Evolutionary conservation across 2,113 vertebrate species (phyloP).

Genomic region (Vanacampus margaritifer): DNA sequence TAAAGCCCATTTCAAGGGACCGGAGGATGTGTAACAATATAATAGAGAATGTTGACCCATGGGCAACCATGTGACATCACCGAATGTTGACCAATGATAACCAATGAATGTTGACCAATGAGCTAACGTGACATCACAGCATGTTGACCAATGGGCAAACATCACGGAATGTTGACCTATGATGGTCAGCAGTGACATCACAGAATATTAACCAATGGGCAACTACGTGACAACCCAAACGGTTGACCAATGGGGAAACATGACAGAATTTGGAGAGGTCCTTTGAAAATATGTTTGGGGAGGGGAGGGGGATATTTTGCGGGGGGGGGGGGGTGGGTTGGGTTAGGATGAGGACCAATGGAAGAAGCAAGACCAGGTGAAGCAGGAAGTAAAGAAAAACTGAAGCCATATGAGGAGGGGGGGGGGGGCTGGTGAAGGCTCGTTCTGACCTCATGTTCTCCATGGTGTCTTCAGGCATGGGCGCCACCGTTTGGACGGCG

Average conservation of each 20-base stretch:
- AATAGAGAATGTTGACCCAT: too few species aligned
- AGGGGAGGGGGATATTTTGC: slow-evolving; percentile 10
- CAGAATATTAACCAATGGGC: neutral
- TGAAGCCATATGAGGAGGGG: slow-evolving; percentile 10
- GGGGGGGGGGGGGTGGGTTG: too few species aligned
- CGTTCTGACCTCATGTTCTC: slow-evolving; percentile 91
- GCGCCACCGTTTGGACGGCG: slow-evolving; percentile 95
- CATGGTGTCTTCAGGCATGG: slow-evolving; percentile 96
- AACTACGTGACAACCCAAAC: too few species aligned
- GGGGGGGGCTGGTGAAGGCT: neutral
- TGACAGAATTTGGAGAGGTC: neutral
- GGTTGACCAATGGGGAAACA: neutral
- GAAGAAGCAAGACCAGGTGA: slow-evolving; percentile 30
- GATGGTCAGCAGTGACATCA: too few species aligned
- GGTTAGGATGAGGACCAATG: slow-evolving; percentile 7
- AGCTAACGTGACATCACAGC: too few species aligned
- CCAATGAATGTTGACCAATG: neutral
- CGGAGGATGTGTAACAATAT: too few species aligned
- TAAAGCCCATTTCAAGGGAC: too few species aligned
- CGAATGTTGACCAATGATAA: too few species aligned
- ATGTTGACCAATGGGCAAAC: neutral
- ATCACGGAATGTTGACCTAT: too few species aligned
- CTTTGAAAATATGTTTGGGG: slow-evolving; percentile 10
- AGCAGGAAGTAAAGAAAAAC: slow-evolving; percentile 35
- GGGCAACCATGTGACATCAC: too few species aligned